phyloP scores from a whole-genome alignment of 2,113 vertebrate genomes.

The Girardinichthys multiradiatus region DNA sequence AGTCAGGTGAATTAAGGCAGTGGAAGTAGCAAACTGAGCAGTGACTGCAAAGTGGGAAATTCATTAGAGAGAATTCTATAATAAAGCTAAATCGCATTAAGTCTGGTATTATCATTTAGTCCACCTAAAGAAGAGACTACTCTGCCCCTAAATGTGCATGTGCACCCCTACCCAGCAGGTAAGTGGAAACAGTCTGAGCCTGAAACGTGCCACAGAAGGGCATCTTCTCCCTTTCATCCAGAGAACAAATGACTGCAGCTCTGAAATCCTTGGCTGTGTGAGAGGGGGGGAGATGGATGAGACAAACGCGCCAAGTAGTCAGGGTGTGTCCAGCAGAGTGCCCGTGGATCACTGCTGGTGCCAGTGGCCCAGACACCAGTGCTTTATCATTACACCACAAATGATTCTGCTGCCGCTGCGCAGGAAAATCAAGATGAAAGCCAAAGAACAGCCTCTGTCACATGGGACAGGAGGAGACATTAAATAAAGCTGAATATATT shows the following conservation, averaged over 20 bases:
- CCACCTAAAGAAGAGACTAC: not conserved
- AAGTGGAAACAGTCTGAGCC: not conserved
- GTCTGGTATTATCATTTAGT: not conserved
- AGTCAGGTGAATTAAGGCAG: not conserved
- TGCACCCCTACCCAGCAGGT: not conserved
- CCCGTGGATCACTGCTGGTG: slow-evolving; percentile 67
- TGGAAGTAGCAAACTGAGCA: not conserved
- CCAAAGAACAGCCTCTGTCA: slow-evolving; percentile 20
- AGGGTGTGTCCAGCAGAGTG: slow-evolving; percentile 63
- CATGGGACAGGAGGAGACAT: not conserved
- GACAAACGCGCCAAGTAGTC: slow-evolving; percentile 50
- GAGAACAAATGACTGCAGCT: slow-evolving; percentile 42
- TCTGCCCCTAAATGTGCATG: not conserved
- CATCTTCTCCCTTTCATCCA: slow-evolving; percentile 28
- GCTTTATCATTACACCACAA: slow-evolving; percentile 56
- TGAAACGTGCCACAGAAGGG: slow-evolving; percentile 3
- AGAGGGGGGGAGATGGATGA: slow-evolving; percentile 58
- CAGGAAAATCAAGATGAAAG: slow-evolving; percentile 41
- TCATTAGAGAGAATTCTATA: not conserved
- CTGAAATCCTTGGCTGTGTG: slow-evolving; percentile 12
- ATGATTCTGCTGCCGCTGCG: slow-evolving; percentile 38
- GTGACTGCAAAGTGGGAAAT: not conserved
- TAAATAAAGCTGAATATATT: slow-evolving; percentile 38
- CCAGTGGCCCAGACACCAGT: slow-evolving; percentile 47
- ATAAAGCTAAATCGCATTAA: not conserved